Evolutionary conservation across 92 coral and sea anemone species (phyloP), one percentile per base, ranked within the genome.

Genomic region (Hydrozoanthus gracilis): DNA sequence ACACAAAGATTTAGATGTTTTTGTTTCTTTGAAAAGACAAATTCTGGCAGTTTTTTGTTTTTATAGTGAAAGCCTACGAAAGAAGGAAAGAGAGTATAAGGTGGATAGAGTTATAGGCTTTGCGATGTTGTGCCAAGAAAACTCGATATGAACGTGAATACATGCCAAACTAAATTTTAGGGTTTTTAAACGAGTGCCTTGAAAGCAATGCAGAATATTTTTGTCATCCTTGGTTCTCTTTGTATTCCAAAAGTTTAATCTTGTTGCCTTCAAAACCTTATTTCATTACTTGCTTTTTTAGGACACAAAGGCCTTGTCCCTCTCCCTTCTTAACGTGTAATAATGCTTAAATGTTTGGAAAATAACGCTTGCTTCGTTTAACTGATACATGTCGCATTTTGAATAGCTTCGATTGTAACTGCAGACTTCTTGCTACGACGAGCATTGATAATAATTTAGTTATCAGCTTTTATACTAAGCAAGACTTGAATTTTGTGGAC

Each of bases 301-400:
- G 13, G 17, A 49, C 47, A 80, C 6, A 44, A 47, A 60, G 51
- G 39, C 39, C 39, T 27, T 14, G 44, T 17, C 16, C 27, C 66
- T 54, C 15, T 52, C 66, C 55, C 48, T 52, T 54, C 20, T 76
- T 13, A 44, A n/a, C 85, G 58, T 68, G 39, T 66, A 79, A 47
- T 47, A 62, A 45, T 55, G 47, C 16, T 64, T 65, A 20, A 45
- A 46, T 66, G 15, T 62, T 45, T 79, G 11, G 20, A 18, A 60
- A 79, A 47, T 44, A 67, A 4, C 51, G 75, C 11, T 3, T 14
- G 9, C 10, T 55, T 44, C 35, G 20, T 39, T 68, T 7, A 68
- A 68, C 11, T 6, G 12, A 8, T 39, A 61, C 47, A 51, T 6
- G 51, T 14, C 39, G 67, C 13, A 1, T 61, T 61, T 27, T 27